Evolutionary conservation across 2,888 invertebrate species (phyloP).

Genomic region (Stenotaenia linearis): DNA sequence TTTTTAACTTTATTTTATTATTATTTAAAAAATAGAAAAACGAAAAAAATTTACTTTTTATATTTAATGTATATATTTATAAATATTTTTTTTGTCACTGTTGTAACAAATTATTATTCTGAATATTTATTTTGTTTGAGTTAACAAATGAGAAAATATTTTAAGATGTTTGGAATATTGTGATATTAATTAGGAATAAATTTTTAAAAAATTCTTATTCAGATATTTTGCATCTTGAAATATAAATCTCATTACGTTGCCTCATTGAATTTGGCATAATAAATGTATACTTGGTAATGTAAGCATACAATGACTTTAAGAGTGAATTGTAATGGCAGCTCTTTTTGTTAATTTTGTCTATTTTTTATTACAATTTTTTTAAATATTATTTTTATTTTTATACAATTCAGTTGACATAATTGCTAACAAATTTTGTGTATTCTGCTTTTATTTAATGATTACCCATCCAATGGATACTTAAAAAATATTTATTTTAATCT

Average conservation of each 20-base stretch:
- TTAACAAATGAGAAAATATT: neutral
- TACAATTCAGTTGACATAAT: too few relatives aligned
- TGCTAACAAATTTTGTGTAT: neutral
- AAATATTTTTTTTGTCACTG: neutral
- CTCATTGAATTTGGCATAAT: neutral
- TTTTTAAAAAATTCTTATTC: too few relatives aligned
- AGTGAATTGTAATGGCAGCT: constrained; percentile 13
- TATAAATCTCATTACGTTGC: too few relatives aligned
- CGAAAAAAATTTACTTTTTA: neutral
- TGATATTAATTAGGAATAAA: too few relatives aligned
- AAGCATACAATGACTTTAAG: neutral
- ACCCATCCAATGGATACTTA: constrained; percentile 14
- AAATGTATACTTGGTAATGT: neutral
- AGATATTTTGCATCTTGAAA: too few relatives aligned
- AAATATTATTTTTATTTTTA: neutral
- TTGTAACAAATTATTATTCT: neutral
- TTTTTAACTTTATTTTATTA: neutral
- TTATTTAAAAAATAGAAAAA: neutral
- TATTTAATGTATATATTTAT: neutral
- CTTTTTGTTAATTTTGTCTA: neutral
- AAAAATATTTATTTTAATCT: neutral
- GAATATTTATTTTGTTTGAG: neutral
- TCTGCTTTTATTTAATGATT: neutral
- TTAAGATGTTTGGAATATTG: neutral
- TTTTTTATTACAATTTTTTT: neutral